phyloP scores from a whole-genome alignment of 2,888 invertebrate genomes.

The Peribatodes rhomboidaria region DNA sequence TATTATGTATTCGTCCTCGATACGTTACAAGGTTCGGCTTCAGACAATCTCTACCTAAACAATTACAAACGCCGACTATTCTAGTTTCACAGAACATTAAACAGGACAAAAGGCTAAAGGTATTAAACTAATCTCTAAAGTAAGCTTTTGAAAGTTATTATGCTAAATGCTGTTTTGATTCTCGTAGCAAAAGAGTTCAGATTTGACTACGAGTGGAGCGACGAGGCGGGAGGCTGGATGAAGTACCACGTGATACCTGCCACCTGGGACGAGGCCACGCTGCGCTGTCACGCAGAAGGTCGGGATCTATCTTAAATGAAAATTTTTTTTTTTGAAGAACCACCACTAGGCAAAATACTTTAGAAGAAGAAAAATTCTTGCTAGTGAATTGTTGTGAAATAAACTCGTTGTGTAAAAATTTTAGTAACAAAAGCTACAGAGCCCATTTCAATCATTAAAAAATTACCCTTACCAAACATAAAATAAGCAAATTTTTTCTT shows the following conservation, averaged over 20 bases:
- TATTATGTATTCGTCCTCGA: too few species aligned
- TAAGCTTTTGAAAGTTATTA: slow-evolving; percentile 2
- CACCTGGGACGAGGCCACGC: slow-evolving; percentile 21
- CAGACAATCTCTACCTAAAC: background rate
- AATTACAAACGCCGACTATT: background rate
- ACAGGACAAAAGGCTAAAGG: background rate
- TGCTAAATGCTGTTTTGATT: background rate
- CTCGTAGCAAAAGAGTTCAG: slow-evolving; percentile 19
- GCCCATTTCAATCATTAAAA: too few species aligned
- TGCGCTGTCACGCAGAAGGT: background rate
- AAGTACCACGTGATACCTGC: slow-evolving; percentile 27
- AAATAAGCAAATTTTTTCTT: too few species aligned
- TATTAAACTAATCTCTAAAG: background rate
- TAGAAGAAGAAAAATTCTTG: too few species aligned
- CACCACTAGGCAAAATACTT: too few species aligned
- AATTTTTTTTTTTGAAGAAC: too few species aligned
- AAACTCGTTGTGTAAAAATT: too few species aligned
- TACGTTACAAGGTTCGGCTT: too few species aligned
- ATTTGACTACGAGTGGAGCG: slow-evolving; percentile 28
- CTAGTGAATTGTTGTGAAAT: too few species aligned
- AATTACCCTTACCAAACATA: too few species aligned
- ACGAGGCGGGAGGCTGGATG: slow-evolving; percentile 29
- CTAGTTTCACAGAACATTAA: background rate
- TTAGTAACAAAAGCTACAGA: too few species aligned
- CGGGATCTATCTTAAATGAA: background rate